Percentiles rank a stretch among this genome's conserved stretches.
These are phyloP conservation scores for Chrysodeixis includens DNA, from an alignment of 2,888 invertebrate species.

Conservation along the genomic window DNA sequence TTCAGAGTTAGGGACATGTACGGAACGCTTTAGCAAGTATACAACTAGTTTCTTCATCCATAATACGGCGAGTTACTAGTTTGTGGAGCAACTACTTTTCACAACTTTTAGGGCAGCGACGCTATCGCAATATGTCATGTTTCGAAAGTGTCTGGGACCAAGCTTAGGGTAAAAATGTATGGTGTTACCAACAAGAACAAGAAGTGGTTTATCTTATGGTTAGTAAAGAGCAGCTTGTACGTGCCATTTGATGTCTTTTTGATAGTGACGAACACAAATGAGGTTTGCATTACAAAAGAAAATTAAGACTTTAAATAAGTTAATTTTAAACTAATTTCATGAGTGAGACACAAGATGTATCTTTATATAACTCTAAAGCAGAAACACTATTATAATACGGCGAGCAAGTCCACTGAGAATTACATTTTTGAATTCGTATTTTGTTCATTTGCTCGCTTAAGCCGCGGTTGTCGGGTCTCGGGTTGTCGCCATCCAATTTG, in stretches of 20 bases:
- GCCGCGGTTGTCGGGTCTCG: background rate
- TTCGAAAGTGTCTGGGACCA: background rate
- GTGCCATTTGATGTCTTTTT: too few species aligned
- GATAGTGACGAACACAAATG: too few species aligned
- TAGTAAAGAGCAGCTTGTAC: too few species aligned
- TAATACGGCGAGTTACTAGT: conserved; percentile 16
- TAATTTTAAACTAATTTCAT: too few species aligned
- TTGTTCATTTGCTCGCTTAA: background rate
- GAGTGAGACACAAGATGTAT: too few species aligned
- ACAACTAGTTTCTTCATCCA: conserved; percentile 29
- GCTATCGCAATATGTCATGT: background rate
- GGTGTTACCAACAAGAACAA: background rate
- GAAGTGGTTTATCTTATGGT: background rate
- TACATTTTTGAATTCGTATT: conserved; percentile 1
- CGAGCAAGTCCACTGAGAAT: background rate
- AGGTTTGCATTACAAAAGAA: too few species aligned
- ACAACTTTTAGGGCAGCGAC: background rate
- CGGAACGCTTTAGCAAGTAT: conserved; percentile 39
- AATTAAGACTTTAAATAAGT: too few species aligned
- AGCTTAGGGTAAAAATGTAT: background rate
- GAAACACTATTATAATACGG: too few species aligned
- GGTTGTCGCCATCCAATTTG: conserved; percentile 6
- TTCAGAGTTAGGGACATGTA: conserved; percentile 43
- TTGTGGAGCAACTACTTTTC: background rate
- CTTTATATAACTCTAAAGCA: too few species aligned